phyloP scores from a whole-genome alignment of 2,113 vertebrate species.

The Rhinopomastus cyanomelas region DNA sequence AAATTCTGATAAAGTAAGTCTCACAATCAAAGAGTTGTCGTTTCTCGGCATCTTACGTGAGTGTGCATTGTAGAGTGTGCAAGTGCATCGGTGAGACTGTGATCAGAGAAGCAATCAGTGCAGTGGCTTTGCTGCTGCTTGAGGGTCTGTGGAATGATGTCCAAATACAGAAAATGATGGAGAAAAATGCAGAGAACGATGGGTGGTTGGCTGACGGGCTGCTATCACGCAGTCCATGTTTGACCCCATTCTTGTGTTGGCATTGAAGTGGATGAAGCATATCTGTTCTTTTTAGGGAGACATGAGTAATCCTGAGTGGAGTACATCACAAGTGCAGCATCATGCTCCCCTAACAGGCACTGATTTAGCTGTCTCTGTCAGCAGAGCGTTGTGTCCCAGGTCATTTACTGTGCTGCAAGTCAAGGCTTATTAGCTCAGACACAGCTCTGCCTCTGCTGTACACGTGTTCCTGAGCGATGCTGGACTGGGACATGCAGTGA shows the following conservation, averaged over 20 bases:
- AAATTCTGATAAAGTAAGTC: not conserved
- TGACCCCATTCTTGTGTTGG: not conserved
- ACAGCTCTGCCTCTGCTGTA: accelerated
- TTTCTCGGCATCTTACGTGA: not conserved
- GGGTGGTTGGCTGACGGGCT: not conserved
- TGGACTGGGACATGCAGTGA: accelerated
- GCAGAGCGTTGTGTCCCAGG: not conserved
- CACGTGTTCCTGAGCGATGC: accelerated
- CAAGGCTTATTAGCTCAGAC: not conserved
- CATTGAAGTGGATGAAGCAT: not conserved
- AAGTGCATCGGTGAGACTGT: not conserved
- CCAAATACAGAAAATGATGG: not conserved
- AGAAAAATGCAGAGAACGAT: not conserved
- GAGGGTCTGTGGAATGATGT: not conserved
- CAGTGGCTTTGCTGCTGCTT: not conserved
- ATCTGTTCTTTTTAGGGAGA: not conserved
- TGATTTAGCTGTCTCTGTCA: slow-evolving; percentile 2
- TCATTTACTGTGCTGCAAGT: not conserved
- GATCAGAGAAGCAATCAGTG: not conserved
- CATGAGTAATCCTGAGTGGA: slow-evolving; percentile 3
- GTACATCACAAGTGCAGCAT: not conserved
- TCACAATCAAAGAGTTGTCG: not conserved
- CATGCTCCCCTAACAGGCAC: slow-evolving; percentile 8
- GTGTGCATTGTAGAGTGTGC: not conserved
- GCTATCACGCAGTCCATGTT: not conserved